Percentiles rank a stretch among this genome's conserved stretches.
Conservation (phyloP, 2,113 vertebrate genomes). For the Eubucco bourcierii region DNA sequence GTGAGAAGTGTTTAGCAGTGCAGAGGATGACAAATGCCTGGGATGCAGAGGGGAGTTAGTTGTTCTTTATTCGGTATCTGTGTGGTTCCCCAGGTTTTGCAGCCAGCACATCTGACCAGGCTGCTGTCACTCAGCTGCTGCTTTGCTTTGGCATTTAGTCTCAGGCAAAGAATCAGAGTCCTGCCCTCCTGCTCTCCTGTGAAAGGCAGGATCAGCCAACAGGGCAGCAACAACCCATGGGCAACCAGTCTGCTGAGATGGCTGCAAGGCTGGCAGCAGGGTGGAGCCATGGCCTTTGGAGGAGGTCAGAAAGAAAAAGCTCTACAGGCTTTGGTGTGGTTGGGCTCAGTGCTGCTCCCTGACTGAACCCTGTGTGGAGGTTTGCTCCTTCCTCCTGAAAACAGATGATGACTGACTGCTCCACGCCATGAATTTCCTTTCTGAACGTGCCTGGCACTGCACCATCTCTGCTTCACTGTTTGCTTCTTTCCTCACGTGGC, state of each 20-base stretch:
- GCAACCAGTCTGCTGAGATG: background rate
- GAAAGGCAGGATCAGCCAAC: background rate
- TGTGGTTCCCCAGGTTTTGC: background rate
- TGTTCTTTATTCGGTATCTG: background rate
- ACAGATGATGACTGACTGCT: background rate
- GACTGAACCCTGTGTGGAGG: background rate
- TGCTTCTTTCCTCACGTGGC: background rate
- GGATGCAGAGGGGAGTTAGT: background rate
- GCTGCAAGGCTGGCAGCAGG: background rate
- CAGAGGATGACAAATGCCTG: background rate
- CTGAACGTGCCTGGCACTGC: background rate
- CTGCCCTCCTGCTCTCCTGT: background rate
- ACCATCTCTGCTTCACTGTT: background rate
- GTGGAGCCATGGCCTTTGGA: background rate
- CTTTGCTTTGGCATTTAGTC: background rate
- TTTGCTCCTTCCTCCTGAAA: background rate
- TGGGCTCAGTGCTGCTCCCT: background rate
- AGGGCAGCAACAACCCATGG: background rate
- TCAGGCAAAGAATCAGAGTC: background rate
- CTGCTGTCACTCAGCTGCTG: background rate
- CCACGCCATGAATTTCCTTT: background rate
- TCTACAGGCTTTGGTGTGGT: background rate
- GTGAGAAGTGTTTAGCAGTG: background rate
- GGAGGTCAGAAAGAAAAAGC: background rate
- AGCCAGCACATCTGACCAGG: background rate